Base-by-base conservation (phyloP, 2,888 invertebrate genomes). In the Cephus rjabovi region DNA sequence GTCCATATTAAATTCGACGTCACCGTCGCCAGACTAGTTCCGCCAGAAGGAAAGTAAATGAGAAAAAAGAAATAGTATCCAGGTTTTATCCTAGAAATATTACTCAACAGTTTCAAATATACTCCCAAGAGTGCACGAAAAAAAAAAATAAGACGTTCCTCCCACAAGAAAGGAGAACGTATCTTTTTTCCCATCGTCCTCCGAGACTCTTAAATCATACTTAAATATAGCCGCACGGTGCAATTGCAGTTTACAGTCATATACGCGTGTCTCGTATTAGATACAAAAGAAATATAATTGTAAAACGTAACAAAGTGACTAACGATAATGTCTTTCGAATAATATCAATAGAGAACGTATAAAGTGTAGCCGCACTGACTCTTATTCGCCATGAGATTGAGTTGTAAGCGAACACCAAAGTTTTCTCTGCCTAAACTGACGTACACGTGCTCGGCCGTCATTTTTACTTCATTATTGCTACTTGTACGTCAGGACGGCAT, bases 271-370 rank as follows among this genome's bases (percentile, higher is more conserved):
- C 56, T 23, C 56, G 23, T 23, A 56, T 56, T 23, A 56, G 56
- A 56, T 83, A 81, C 80, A 82, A 83, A 82, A 78, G 79, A 34
- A 81, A 79, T 82, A 80, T 80, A 81, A 80, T 83, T 82, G 80
- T 79, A 82, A 83, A 82, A 83, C 81, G 81, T 83, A 83, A 83
- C 83, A 83, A 83, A 83, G 75, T 81, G 74, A 79, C 40, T 81
- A 82, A 81, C 70, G 75, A 81, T 81, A 82, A 82, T 79, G 79
- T 82, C 80, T 75, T 33, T 34, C 68, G 35, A 56, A 75, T 79
- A 81, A 82, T 82, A 79, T 82, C 81, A 76, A 77, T 81, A 81
- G 34, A 31, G 56, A 56, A 56, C 56, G 23, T 56, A 56, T 56
- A 56, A 56, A 56, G 56, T 56, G 23, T 15, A 56, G 23, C 56